phyloP scores from a whole-genome alignment of 2,888 invertebrate species.

The Idaea biselata region DNA sequence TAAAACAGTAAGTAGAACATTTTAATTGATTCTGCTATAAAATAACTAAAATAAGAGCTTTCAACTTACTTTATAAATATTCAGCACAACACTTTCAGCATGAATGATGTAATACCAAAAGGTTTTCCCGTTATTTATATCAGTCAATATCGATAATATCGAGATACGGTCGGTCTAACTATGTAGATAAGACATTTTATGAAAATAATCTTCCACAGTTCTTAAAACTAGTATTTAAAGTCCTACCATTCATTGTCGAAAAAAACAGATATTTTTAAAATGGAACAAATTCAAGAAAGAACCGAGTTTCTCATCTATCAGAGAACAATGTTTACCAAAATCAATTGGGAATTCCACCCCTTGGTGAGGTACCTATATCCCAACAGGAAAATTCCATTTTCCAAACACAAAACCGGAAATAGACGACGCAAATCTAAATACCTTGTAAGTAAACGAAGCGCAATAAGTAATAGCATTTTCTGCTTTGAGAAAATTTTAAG shows the following conservation, averaged over 20 bases:
- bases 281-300: slow-evolving; percentile 46
- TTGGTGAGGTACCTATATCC: slow-evolving; percentile 38
- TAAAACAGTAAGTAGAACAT: no score
- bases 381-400: slow-evolving; percentile 78
- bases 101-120: slow-evolving; percentile 11
- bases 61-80: not conserved
- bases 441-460: slow-evolving; percentile 78
- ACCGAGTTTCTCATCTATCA: slow-evolving; percentile 46
- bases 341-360: slow-evolving; percentile 71
- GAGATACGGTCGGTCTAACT: not conserved
- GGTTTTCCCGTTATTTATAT: slow-evolving; percentile 17
- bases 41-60: no score
- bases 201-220: not conserved
- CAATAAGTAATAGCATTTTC: slow-evolving; percentile 74
- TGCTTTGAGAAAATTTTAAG: slow-evolving; percentile 59
- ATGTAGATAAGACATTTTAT: not conserved
- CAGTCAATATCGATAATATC: slow-evolving; percentile 19
- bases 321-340: slow-evolving; percentile 58
- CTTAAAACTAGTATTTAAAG: not conserved
- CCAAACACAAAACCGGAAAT: slow-evolving; percentile 68
- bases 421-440: slow-evolving; percentile 73
- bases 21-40: no score
- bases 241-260: not conserved
- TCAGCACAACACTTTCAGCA: not conserved
- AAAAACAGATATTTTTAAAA: not conserved